Conservation (phyloP, 2,113 vertebrate genomes). For the Sander lucioperca region DNA sequence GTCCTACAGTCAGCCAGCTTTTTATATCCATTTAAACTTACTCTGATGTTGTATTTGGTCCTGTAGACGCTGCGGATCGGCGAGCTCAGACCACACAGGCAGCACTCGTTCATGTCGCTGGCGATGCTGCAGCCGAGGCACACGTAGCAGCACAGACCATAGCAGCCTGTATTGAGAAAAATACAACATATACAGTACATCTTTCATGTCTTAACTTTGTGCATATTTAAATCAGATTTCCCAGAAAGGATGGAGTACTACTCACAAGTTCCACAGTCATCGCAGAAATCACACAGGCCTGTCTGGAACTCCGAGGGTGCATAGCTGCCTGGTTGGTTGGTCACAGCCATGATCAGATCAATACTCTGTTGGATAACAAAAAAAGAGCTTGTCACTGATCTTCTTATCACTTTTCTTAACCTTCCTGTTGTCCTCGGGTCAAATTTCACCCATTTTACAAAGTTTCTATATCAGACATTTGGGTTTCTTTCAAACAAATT, state of each 20-base stretch:
- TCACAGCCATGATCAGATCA: conserved; percentile 71
- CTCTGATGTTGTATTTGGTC: conserved; percentile 88
- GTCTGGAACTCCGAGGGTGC: conserved; percentile 80
- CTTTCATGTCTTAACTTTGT: background rate
- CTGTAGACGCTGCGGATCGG: conserved; percentile 89
- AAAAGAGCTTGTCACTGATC: background rate
- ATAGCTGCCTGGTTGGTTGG: conserved; percentile 39
- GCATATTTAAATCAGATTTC: background rate
- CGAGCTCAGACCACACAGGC: conserved; percentile 78
- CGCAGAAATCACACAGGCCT: conserved; percentile 51
- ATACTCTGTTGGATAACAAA: conserved; percentile 28
- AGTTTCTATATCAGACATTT: no score
- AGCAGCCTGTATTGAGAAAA: conserved; percentile 76
- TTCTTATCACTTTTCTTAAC: no score
- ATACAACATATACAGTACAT: background rate
- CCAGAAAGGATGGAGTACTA: conserved; percentile 12
- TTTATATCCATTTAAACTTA: conserved; percentile 49
- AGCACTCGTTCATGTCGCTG: conserved; percentile 87
- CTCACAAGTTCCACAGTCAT: conserved; percentile 80
- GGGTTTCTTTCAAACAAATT: no score
- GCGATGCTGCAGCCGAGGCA: conserved; percentile 86
- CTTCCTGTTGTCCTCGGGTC: no score
- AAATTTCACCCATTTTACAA: no score
- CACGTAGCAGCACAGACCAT: conserved; percentile 69
- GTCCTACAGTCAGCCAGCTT: background rate